Evolutionary conservation across 2,797 vertebrate genomes (phyloP).

Genomic region (Tolypeutes matacus): DNA sequence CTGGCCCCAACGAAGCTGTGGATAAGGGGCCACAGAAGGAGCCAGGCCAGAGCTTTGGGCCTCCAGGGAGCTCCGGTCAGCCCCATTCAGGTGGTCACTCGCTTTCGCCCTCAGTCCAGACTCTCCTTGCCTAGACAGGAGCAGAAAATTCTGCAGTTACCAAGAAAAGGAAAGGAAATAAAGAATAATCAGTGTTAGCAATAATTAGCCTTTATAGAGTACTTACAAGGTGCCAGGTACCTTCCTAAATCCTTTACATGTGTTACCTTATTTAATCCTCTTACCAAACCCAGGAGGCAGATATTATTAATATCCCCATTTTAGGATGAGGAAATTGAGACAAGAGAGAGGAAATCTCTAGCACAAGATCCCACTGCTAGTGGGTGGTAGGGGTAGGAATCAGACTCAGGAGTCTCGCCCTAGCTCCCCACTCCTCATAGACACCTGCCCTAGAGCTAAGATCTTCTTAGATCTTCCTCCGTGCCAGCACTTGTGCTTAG

Average conservation of each 20-base stretch:
- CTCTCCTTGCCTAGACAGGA: neutral
- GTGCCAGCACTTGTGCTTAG: neutral
- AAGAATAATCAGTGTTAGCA: neutral
- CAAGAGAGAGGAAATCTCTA: neutral
- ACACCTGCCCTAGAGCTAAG: accelerated
- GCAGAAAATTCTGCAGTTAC: neutral
- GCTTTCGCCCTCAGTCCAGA: neutral
- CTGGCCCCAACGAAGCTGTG: neutral
- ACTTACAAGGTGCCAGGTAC: constrained; percentile 28
- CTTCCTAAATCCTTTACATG: constrained; percentile 37
- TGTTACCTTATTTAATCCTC: constrained; percentile 54
- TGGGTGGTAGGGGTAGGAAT: neutral
- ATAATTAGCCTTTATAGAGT: constrained; percentile 47
- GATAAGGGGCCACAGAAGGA: neutral
- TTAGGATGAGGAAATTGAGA: constrained; percentile 25
- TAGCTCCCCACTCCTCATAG: accelerated
- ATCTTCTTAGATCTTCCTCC: neutral
- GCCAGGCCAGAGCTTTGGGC: neutral
- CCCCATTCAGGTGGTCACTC: neutral
- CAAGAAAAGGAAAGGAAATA: neutral
- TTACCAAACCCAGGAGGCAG: constrained; percentile 42
- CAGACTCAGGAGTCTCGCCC: accelerated
- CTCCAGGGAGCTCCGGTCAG: neutral
- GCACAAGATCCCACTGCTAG: neutral
- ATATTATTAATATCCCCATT: constrained; percentile 18